Evolutionary conservation across 2,888 invertebrate species (phyloP), one percentile per base, ranked within the genome.

Genomic region (Habroteleia sp.): DNA sequence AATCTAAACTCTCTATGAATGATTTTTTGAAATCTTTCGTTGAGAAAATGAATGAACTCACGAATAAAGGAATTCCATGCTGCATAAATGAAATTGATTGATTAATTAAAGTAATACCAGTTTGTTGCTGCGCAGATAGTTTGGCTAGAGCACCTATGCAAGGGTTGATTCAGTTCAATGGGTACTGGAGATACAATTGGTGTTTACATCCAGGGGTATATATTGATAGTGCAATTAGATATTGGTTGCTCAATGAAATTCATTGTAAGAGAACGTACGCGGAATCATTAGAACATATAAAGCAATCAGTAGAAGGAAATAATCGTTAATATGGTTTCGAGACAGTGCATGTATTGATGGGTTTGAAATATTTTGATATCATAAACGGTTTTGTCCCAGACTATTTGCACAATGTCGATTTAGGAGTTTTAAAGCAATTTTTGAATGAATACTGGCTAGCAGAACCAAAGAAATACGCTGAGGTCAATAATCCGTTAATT

Each of bases 401-500:
- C 33, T 66, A 56, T 42, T 75, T 78, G 73, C 78, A 78, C 48
- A 60, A 35, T 27, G 71, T 77, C 33, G 14, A 46, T 11, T 50
- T 71, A 10, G 74, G 76, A n/a, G 54, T 71, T 3, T 46, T 54
- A 20, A 39, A 62, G 8, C 74, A 71, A 35, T 74, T 77, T 20
- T 27, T 46, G 1, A 10, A 48, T 6, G 35, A 35, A 6, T 60
- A 62, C 10, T 71, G 54, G 62, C 39, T 62, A 13, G 27, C 1
- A 27, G 27, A 20, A 7, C 16, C n/a, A 10, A n/a, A 29, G 16
- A 11, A 7, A 6, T 48, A 16, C 5, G 16, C 25, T 39, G 14
- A 37, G n/a, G 8, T 46, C 1, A 0, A 2, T 6, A 11, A 48
- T 27, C 8, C 7, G 0, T 10, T 25, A 13, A 4, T 7, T 29